Percentiles rank a stretch among this genome's conserved stretches.
Evolutionary conservation across 1,140 invertebrate species (phyloP).

Genomic region (Orchestia grillus): DNA sequence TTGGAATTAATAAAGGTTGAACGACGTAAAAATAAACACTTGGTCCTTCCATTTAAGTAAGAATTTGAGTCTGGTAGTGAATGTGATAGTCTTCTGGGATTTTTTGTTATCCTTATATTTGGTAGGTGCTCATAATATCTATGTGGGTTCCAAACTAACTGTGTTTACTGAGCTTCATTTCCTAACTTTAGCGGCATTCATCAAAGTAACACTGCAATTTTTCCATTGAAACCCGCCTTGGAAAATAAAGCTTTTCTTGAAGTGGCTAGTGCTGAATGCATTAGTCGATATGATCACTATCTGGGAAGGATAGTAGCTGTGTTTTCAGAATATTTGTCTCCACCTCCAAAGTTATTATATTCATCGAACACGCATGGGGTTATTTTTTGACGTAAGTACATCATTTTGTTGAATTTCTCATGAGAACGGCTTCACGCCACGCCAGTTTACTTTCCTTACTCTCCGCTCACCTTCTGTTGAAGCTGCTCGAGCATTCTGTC

Average conservation of each 20-base stretch:
- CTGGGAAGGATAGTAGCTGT: background rate
- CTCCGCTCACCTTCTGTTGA: constrained; percentile 12
- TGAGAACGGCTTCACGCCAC: background rate
- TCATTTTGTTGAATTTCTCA: background rate
- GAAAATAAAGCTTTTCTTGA: background rate
- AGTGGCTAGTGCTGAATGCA: background rate
- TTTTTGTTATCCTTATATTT: too few species aligned
- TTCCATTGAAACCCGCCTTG: background rate
- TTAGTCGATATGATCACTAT: background rate
- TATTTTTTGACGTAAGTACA: background rate
- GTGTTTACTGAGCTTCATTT: too few species aligned
- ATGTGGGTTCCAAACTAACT: too few species aligned
- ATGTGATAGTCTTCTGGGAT: too few species aligned
- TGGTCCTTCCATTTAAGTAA: too few species aligned
- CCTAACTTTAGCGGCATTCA: background rate
- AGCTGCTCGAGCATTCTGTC: constrained; percentile 48
- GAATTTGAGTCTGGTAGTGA: too few species aligned
- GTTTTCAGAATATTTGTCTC: background rate
- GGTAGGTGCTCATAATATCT: too few species aligned
- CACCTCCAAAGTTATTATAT: background rate
- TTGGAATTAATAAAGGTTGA: too few species aligned
- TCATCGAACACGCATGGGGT: background rate
- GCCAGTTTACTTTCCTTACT: background rate
- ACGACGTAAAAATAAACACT: too few species aligned
- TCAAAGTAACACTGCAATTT: background rate